Evolutionary conservation across 2,888 invertebrate species (phyloP), one percentile per base, ranked within the genome.

Genomic region (Melieria omissa): DNA sequence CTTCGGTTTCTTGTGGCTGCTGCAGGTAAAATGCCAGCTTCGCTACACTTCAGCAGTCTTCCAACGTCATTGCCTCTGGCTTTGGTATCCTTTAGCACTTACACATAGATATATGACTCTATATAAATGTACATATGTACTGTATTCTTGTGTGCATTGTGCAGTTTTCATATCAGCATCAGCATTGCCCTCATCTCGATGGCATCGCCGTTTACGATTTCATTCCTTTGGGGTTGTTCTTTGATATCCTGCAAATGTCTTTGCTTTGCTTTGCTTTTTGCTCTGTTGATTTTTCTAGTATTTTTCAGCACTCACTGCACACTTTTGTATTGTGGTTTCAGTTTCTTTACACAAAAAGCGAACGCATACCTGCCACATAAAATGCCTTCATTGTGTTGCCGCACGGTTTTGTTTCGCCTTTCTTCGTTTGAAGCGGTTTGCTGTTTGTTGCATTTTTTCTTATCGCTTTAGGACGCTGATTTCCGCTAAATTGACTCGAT

Each of bases 401-500:
- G 29, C 67, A 67, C 52, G 67, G 67, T 61, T 67, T 67, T 61
- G 67, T 60, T 67, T 67, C 61, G 60, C 65, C 54, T 65, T 65
- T 29, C 2, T 65, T 65, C 67, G 61, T 67, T 67, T 67, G 67
- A 67, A 60, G 67, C 29, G 29, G 29, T 29, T 29, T 29, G 29
- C 29, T 41, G 46, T n/a, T 57, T 55, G 16, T 55, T 55, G 58
- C 42, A 52, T 67, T 67, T 70, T 65, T 60, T 61, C 70, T 70
- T 64, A 54, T 70, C 65, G 70, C 64, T 58, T 70, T 47, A 70
- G 70, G 65, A 70, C 61, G 77, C 75, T 78, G 79, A 79, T 79
- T 79, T 79, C 78, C 79, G 76, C 78, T 79, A 78, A 79, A 79
- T 79, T 79, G 77, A 78, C 75, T 79, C 76, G 79, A 79, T 77